These are phyloP conservation scores for Actenoides lindsayi DNA, from an alignment of 2,113 vertebrate species.

Conservation along the genomic window DNA sequence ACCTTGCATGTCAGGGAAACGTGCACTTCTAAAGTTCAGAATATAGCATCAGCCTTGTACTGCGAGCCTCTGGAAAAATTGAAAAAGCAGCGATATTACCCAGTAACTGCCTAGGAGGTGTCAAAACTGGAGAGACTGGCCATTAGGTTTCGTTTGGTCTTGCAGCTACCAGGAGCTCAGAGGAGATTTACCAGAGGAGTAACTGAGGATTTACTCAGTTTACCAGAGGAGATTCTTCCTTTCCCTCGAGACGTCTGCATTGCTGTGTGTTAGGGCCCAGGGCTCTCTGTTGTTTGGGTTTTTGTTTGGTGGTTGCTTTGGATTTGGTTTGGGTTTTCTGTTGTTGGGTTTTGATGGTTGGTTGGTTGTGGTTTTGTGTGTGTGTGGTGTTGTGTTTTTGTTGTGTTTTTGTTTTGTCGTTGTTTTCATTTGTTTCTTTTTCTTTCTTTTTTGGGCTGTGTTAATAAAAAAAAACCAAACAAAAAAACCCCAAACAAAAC, in stretches of 20 bases:
- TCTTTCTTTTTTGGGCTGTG: no score
- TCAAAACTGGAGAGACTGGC: background rate
- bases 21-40: background rate
- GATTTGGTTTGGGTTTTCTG: no score
- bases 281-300: background rate
- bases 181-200: background rate
- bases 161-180: background rate
- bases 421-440: background rate
- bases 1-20: background rate
- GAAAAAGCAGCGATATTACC: background rate
- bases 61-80: background rate
- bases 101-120: no score
- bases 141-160: background rate
- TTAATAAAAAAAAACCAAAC: no score
- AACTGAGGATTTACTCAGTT: no score
- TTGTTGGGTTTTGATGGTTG: no score
- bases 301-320: background rate
- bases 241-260: background rate
- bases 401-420: no score
- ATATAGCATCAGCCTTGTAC: background rate
- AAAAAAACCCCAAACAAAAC: no score
- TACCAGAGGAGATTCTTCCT: no score
- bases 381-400: no score
- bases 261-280: no score
- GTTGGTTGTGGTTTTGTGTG: no score